phyloP scores from a whole-genome alignment of 1,140 invertebrate genomes.

The Drosophila trapezifrons region DNA sequence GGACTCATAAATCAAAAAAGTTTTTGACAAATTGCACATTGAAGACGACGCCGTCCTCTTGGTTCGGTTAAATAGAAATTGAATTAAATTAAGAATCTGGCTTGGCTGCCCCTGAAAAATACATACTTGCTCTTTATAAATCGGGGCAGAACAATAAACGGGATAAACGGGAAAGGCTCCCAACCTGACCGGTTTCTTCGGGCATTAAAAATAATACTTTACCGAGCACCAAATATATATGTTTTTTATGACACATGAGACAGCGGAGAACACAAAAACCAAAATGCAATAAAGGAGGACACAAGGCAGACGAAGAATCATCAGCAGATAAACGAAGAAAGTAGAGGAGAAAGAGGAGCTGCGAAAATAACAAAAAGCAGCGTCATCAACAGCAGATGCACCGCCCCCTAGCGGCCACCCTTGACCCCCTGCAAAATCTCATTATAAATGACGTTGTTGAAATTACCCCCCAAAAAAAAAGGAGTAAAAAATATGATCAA shows the following conservation, averaged over 20 bases:
- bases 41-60: conserved; percentile 55
- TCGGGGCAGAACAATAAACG: neutral
- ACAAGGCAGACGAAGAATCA: no score
- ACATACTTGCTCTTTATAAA: neutral
- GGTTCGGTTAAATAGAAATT: conserved; percentile 52
- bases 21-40: conserved; percentile 82
- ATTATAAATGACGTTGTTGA: conserved; percentile 69
- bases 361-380: neutral
- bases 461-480: conserved; percentile 47
- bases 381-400: conserved; percentile 29
- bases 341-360: no score
- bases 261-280: conserved; percentile 14
- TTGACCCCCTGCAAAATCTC: conserved; percentile 51
- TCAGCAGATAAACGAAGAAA: conserved; percentile 12
- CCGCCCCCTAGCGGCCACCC: neutral
- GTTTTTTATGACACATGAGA: conserved; percentile 54
- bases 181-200: no score
- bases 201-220: conserved; percentile 64
- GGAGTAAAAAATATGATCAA: conserved; percentile 1
- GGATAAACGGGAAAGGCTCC: no score
- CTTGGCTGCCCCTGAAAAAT: conserved; percentile 20
- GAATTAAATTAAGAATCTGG: conserved; percentile 41
- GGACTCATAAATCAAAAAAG: conserved; percentile 78
- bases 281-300: conserved; percentile 18
- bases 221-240: conserved; percentile 46